Evolutionary conservation across 1,140 invertebrate species (phyloP), one percentile per base, ranked within the genome.

Genomic region (Panagrolaimus sp.): DNA sequence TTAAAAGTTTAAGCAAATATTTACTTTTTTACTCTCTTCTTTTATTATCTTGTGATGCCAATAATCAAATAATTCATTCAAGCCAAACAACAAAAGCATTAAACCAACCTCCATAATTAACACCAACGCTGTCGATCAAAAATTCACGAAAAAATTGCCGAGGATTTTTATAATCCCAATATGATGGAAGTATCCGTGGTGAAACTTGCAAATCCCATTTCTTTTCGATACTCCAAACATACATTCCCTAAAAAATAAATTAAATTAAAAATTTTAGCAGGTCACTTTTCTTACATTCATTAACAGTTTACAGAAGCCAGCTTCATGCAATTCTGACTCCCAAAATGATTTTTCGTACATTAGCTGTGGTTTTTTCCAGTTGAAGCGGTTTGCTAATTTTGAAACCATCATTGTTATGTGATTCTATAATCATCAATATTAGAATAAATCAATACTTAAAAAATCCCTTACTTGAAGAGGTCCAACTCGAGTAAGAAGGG

Each of bases 291-390:
- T 42, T 48, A 77, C 75, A 44, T 76, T 76, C 74, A 76, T 77
- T 16, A 77, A 53, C 23, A 79, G 45, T 63, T 79, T 78, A 51
- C 76, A 78, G 47, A 78, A 79, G 11, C 76, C 76, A 11, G 74
- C 71, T 70, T 78, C 77, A 13, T 70, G 69, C 31, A 78, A 62
- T 47, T 78, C 77, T 16, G 69, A 69, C 48, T 77, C 63, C 77
- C 77, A 78, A 61, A 78, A 78, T 43, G 71, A 64, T 47, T 78
- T 78, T 53, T 78, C 72, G 63, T 78, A 78, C 9, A 80, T 64
- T 14, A 78, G 42, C 38, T 70, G 75, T 0, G 72, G 42, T 11
- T 72, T 68, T 47, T 42, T 53, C 77, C 77, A 78, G 14, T 72
- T 51, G 46, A 76, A 80, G 44, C 47, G 27, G 16, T 38, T 76